A percentile compares a stretch with the other conserved stretches of the same genome.
These are phyloP conservation scores for Litoditis marina DNA, from an alignment of 2,888 invertebrate genomes.

Conservation along the genomic window DNA sequence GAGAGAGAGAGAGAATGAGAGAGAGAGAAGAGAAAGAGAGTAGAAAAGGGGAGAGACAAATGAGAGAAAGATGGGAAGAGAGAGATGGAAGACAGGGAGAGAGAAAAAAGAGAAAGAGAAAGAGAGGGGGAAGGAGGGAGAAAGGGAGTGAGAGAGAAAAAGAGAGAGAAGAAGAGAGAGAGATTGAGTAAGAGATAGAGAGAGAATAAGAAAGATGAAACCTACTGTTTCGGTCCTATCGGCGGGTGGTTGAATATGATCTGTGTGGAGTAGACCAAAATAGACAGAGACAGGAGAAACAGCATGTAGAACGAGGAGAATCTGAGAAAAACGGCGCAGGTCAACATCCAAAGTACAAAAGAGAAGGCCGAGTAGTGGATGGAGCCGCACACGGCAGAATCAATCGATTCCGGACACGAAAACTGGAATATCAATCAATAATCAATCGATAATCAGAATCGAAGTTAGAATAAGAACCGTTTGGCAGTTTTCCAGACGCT, in stretches of 20 bases:
- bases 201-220: neutral
- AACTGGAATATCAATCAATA: conserved; percentile 9
- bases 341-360: conserved; percentile 56
- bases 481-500: too few species aligned
- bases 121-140: neutral
- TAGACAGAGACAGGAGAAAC: conserved; percentile 22
- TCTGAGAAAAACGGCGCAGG: conserved; percentile 51
- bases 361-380: conserved; percentile 55
- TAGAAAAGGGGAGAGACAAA: too few species aligned
- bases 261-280: conserved; percentile 48
- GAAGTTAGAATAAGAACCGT: conserved; percentile 26
- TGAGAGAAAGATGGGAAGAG: too few species aligned
- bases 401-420: conserved; percentile 11
- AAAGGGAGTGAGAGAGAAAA: too few species aligned
- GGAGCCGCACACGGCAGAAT: conserved; percentile 33
- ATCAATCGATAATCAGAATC: neutral
- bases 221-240: conserved; percentile 32
- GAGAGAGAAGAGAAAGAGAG: too few species aligned
- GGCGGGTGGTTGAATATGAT: conserved; percentile 50
- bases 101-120: neutral
- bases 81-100: too few species aligned
- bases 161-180: too few species aligned
- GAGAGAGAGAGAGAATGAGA: too few species aligned
- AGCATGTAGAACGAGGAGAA: conserved; percentile 32
- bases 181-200: neutral